These are phyloP conservation scores for Hirundo rustica DNA, from an alignment of 2,797 vertebrate genomes.

Conservation along the genomic window DNA sequence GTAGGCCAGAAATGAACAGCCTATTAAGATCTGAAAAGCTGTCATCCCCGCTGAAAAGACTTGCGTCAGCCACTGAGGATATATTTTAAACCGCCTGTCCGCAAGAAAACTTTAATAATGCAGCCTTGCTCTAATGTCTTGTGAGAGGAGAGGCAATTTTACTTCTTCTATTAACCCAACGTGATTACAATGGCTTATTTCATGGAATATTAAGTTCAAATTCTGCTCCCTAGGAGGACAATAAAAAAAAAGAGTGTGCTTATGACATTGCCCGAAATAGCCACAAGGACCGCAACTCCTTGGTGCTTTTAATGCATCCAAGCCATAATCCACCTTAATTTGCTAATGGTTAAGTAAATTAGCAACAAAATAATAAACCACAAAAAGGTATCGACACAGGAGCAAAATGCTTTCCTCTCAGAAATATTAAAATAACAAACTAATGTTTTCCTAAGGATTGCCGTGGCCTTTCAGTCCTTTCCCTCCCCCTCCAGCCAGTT, in stretches of 20 bases:
- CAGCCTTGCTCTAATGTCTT: constrained; percentile 88
- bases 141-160: constrained; percentile 89
- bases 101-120: constrained; percentile 84
- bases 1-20: constrained; percentile 81
- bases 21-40: constrained; percentile 90
- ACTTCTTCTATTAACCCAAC: constrained; percentile 96
- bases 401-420: constrained; percentile 67
- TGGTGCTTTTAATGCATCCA: constrained; percentile 72
- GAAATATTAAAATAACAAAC: constrained; percentile 54
- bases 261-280: constrained; percentile 81
- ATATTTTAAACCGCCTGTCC: constrained; percentile 88
- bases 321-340: constrained; percentile 75
- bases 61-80: constrained; percentile 84
- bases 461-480: background rate
- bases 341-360: constrained; percentile 77
- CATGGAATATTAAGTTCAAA: constrained; percentile 99
- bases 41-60: constrained; percentile 84
- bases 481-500: background rate
- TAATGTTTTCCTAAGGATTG: background rate
- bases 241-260: constrained; percentile 73
- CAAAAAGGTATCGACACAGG: constrained; percentile 65
- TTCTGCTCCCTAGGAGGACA: constrained; percentile 90
- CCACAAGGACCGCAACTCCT: constrained; percentile 76
- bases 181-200: constrained; percentile 98
- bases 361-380: constrained; percentile 75